A percentile compares a stretch with the other conserved stretches of the same genome.
Evolutionary conservation across 2,113 vertebrate genomes (phyloP).

Genomic region (Petromus typicus): DNA sequence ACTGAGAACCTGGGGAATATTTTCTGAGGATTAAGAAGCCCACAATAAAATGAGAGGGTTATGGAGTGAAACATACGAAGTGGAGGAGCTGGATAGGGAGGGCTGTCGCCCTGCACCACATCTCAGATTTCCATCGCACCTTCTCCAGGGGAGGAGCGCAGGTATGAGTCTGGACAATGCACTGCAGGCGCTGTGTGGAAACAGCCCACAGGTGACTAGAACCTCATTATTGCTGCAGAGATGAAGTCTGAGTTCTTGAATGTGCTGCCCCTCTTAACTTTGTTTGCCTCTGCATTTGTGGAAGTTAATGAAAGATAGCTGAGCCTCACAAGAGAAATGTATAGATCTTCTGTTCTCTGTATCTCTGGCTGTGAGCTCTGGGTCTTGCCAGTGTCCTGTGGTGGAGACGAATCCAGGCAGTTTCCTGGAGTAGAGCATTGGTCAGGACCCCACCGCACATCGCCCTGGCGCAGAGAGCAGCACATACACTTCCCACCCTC

Average conservation of each 20-base stretch:
- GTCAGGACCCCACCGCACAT: rapidly evolving
- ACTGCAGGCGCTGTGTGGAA: neutral
- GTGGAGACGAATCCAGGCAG: neutral
- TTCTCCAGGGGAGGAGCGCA: no score
- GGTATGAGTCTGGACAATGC: rapidly evolving
- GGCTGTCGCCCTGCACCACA: rapidly evolving
- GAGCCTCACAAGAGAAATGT: no score
- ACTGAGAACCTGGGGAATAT: neutral
- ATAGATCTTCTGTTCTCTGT: rapidly evolving
- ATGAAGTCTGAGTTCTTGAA: neutral
- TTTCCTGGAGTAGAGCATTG: neutral
- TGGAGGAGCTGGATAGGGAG: no score
- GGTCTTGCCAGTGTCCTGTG: neutral
- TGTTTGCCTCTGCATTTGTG: no score
- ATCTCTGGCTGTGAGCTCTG: rapidly evolving
- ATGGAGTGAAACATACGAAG: rapidly evolving
- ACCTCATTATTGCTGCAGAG: rapidly evolving
- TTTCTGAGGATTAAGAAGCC: neutral
- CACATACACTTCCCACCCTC: neutral
- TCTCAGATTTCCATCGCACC: neutral
- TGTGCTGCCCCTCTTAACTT: neutral
- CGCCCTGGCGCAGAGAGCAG: neutral
- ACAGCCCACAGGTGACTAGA: neutral
- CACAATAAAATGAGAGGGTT: rapidly evolving
- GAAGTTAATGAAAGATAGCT: no score